phyloP scores from a whole-genome alignment of 1,140 invertebrate species.

The Diachasma alloeum region DNA sequence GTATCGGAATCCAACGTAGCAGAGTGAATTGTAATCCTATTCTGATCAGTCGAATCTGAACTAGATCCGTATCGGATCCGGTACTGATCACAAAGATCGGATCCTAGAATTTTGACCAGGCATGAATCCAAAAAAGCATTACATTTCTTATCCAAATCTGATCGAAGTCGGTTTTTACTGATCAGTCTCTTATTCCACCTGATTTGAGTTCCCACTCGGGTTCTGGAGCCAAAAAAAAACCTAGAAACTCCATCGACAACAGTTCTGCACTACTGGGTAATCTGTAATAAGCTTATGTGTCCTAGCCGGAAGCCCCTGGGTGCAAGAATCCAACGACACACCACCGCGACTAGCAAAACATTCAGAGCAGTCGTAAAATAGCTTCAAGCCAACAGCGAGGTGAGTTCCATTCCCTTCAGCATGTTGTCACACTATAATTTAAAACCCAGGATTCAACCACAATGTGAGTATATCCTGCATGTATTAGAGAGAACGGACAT shows the following conservation, averaged over 20 bases:
- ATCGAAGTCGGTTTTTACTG: no score
- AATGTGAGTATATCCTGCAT: neutral
- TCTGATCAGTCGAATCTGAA: no score
- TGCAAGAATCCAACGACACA: constrained; percentile 22
- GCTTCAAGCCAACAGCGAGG: neutral
- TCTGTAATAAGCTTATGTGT: constrained; percentile 51
- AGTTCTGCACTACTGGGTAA: constrained; percentile 34
- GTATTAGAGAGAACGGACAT: neutral
- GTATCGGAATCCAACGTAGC: no score
- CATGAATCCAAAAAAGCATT: no score
- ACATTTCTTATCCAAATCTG: no score
- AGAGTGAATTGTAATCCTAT: no score
- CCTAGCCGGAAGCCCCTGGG: constrained; percentile 18
- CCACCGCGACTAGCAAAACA: neutral
- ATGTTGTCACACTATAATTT: neutral
- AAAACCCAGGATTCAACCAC: neutral
- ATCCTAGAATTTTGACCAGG: no score
- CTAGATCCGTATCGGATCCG: no score
- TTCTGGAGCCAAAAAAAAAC: no score
- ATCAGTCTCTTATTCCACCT: no score
- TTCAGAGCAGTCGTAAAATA: constrained; percentile 23
- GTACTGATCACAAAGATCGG: no score
- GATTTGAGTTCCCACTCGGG: no score
- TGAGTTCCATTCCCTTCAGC: neutral
- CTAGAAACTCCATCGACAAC: neutral